Conservation (phyloP, 2,888 invertebrate genomes). For the Sarcophaga subvicina region DNA sequence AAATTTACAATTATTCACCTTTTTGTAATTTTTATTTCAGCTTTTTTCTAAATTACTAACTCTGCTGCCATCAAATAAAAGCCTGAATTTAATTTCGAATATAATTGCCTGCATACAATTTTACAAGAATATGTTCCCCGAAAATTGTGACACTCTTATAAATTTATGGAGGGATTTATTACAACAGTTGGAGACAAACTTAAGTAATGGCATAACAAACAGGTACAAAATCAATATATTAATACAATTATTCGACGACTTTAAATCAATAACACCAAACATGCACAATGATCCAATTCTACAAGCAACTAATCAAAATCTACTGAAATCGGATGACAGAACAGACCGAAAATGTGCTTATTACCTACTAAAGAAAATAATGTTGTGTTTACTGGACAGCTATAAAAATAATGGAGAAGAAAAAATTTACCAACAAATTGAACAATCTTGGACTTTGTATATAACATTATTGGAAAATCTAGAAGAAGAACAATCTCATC, state of each 20-base stretch:
- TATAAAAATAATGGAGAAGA: neutral
- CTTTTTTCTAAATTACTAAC: slow-evolving; percentile 8
- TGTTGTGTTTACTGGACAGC: slow-evolving; percentile 31
- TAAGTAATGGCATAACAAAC: slow-evolving; percentile 56
- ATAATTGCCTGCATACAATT: slow-evolving; percentile 74
- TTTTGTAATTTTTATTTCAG: slow-evolving; percentile 31
- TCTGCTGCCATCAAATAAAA: slow-evolving; percentile 16
- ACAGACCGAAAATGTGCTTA: slow-evolving; percentile 75
- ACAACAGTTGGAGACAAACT: slow-evolving; percentile 50
- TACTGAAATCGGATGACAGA: slow-evolving; percentile 72
- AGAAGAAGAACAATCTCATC: slow-evolving; percentile 80
- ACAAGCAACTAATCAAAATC: slow-evolving; percentile 68
- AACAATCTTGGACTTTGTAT: slow-evolving; percentile 74
- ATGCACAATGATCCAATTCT: slow-evolving; percentile 69
- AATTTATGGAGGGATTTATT: slow-evolving; percentile 72
- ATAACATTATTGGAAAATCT: slow-evolving; percentile 77
- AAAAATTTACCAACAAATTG: slow-evolving; percentile 30
- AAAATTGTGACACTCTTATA: slow-evolving; percentile 68
- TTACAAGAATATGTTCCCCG: slow-evolving; percentile 72
- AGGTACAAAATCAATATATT: slow-evolving; percentile 72
- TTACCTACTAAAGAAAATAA: slow-evolving; percentile 74
- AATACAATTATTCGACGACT: slow-evolving; percentile 75
- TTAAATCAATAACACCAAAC: slow-evolving; percentile 68
- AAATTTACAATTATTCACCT: no score
- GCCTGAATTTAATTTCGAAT: slow-evolving; percentile 71